phyloP scores from a whole-genome alignment of 1,140 invertebrate genomes.

The Cydia pomonella region DNA sequence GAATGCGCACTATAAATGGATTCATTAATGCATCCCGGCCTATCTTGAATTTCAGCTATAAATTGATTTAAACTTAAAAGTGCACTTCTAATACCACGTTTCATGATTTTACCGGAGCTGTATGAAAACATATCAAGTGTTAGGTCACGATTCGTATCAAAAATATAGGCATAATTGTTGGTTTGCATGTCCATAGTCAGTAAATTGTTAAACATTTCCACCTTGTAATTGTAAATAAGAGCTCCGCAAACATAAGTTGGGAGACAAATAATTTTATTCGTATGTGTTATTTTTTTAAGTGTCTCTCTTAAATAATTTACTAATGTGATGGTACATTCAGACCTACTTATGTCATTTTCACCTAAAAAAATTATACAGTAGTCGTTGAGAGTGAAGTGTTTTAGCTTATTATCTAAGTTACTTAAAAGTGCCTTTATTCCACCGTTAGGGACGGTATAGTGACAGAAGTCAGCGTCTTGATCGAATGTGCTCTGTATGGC shows the following conservation, averaged over 20 bases:
- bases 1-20: no score
- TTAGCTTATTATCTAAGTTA: background rate
- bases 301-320: background rate
- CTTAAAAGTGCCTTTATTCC: background rate
- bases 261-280: background rate
- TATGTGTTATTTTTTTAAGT: background rate
- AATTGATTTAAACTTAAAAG: background rate
- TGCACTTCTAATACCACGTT: background rate
- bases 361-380: background rate
- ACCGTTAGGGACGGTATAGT: background rate
- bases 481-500: no score
- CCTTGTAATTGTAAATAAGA: background rate
- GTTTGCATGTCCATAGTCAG: background rate
- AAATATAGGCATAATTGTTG: background rate
- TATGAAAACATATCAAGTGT: background rate
- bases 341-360: background rate
- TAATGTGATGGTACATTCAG: background rate
- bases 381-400: background rate
- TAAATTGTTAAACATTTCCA: background rate
- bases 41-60: no score
- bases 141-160: background rate
- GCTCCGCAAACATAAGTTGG: background rate
- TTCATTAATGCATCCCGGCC: no score
- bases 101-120: background rate
- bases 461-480: no score